A percentile compares a stretch with the other conserved stretches of the same genome.
Conservation (phyloP, 1,140 invertebrate genomes). For the Palaemon carinicauda region DNA sequence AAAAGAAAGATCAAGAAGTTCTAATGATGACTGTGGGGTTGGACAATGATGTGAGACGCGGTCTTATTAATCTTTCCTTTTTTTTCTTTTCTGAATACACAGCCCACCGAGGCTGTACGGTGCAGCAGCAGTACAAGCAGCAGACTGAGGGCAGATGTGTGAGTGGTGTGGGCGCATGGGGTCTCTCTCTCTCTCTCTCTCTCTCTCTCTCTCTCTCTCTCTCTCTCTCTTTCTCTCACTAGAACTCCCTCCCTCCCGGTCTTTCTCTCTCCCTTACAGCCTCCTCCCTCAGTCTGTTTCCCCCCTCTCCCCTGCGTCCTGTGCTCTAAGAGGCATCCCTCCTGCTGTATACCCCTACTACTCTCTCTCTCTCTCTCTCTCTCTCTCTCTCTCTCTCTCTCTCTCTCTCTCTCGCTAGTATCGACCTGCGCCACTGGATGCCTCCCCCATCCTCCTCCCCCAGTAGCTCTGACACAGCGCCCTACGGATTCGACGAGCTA, state of each 20-base stretch:
- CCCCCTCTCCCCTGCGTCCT: neutral
- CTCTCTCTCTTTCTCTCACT: neutral
- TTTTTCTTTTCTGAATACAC: too few species aligned
- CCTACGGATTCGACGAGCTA: too few species aligned
- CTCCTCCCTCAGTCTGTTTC: neutral
- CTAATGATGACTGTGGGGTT: too few species aligned
- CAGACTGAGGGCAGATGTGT: too few species aligned
- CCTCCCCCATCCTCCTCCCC: neutral
- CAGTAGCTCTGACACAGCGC: too few species aligned
- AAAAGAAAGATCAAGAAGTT: too few species aligned
- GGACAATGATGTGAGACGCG: too few species aligned
- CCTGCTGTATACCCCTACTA: neutral
- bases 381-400: neutral
- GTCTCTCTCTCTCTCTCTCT: too few species aligned
- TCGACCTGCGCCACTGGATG: neutral
- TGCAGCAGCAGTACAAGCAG: too few species aligned
- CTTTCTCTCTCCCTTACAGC: neutral
- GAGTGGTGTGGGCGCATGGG: too few species aligned
- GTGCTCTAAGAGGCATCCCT: neutral
- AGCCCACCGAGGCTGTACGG: too few species aligned
- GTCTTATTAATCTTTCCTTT: neutral
- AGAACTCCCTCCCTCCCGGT: neutral
- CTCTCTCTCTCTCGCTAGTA: neutral
- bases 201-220: too few species aligned
- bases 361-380: neutral